Evolutionary conservation across 37 sponge, comb jelly and placozoan species (phyloP).

Genomic region (Beroe ovata): DNA sequence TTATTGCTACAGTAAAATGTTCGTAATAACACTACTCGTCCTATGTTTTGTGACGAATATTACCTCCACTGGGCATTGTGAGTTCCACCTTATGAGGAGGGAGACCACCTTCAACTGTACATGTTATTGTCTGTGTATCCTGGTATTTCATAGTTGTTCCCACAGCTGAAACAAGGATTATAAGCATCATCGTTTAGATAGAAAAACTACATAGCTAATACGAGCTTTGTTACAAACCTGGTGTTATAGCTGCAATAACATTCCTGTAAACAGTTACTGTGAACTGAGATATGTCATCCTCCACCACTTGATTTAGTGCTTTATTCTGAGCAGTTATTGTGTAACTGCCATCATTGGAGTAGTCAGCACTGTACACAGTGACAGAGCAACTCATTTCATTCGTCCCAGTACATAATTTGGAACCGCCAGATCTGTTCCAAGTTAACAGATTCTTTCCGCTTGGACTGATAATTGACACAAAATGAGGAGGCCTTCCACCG

Average conservation of each 20-base stretch:
- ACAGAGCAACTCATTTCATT: constrained; percentile 20
- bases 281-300: background rate
- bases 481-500: constrained; percentile 5
- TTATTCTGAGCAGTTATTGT: constrained; percentile 3
- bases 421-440: background rate
- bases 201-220: too few species aligned
- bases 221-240: too few species aligned
- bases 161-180: background rate
- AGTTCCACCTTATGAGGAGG: constrained; percentile 13
- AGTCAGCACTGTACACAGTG: background rate
- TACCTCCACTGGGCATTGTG: background rate
- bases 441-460: background rate
- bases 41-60: too few species aligned
- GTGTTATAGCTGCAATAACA: background rate
- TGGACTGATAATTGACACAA: background rate
- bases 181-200: background rate
- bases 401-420: background rate
- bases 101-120: constrained; percentile 5
- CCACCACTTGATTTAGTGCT: background rate
- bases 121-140: background rate
- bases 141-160: background rate
- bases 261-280: background rate
- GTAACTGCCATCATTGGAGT: background rate
- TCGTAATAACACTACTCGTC: too few species aligned
- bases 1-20: too few species aligned